phyloP scores from a whole-genome alignment of 92 coral and sea anemone species.

The Parazoanthus swiftii region DNA sequence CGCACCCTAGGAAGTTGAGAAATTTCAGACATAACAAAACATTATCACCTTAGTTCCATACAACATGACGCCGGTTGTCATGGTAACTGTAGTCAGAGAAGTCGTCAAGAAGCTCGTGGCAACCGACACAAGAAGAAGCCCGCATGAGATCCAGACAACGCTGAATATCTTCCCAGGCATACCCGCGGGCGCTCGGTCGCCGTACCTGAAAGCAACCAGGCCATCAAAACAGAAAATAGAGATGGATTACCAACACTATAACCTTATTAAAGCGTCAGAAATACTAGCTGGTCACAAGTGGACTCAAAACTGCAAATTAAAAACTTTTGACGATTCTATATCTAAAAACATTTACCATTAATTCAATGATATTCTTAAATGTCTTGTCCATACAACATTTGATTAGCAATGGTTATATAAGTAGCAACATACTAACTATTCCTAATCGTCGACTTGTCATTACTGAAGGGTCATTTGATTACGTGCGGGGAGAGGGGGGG shows the following conservation, averaged over 20 bases:
- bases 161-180: constrained; percentile 17
- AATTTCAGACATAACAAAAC: not conserved
- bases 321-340: too few species aligned
- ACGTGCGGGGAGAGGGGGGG: too few species aligned
- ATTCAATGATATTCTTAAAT: too few species aligned
- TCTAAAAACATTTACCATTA: too few species aligned
- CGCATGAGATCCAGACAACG: constrained; percentile 7
- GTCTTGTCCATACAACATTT: too few species aligned
- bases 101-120: constrained; percentile 12
- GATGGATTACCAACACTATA: not conserved
- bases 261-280: too few species aligned
- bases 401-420: too few species aligned
- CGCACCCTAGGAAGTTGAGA: not conserved
- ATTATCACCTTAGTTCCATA: constrained; percentile 32
- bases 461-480: too few species aligned
- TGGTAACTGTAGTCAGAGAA: constrained; percentile 9
- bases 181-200: constrained; percentile 25
- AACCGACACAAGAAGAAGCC: constrained; percentile 19
- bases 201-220: constrained; percentile 3
- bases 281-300: too few species aligned
- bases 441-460: too few species aligned
- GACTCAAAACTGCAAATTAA: too few species aligned
- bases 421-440: too few species aligned
- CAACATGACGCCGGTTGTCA: constrained; percentile 11
- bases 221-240: not conserved